Conservation (phyloP, 2,797 vertebrate genomes). For the Sternarchorhynchus goeldii region DNA sequence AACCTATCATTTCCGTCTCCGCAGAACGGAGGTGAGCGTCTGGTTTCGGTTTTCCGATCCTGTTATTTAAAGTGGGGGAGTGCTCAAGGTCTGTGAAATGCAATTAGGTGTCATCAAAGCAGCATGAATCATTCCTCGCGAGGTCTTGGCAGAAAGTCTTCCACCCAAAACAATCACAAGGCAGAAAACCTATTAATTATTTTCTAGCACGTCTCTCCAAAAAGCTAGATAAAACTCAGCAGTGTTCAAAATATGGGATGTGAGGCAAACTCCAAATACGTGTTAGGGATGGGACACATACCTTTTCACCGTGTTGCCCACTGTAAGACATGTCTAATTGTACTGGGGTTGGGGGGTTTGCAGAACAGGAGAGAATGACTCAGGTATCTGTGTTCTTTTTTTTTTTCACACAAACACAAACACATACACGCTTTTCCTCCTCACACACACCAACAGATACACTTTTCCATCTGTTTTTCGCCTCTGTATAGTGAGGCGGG, state of each 20-base stretch:
- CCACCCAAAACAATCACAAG: conserved; percentile 34
- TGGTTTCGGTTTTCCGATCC: conserved; percentile 7
- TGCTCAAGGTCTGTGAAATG: conserved; percentile 35
- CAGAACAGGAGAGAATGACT: conserved; percentile 63
- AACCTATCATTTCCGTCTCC: conserved; percentile 45
- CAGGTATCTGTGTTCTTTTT: conserved; percentile 65
- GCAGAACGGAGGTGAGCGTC: conserved; percentile 23
- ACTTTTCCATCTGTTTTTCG: conserved; percentile 69
- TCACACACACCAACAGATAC: conserved; percentile 46
- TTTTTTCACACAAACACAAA: conserved; percentile 56
- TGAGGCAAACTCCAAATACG: conserved; percentile 28
- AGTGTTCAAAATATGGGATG: background rate
- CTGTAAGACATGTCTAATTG: conserved; percentile 46
- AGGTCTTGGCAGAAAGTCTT: conserved; percentile 14
- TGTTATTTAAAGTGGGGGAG: conserved; percentile 22
- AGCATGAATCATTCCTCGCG: conserved; percentile 24
- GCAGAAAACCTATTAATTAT: conserved; percentile 31
- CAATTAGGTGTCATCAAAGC: conserved; percentile 50
- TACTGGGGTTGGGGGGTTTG: conserved; percentile 58
- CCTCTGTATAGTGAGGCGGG: conserved; percentile 70
- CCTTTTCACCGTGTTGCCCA: conserved; percentile 30
- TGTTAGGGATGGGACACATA: background rate
- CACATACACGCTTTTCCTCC: conserved; percentile 42
- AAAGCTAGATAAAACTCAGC: conserved; percentile 11
- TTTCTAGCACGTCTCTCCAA: conserved; percentile 9